Conservation (phyloP, 1,140 invertebrate species). For the Halesus radiatus region DNA sequence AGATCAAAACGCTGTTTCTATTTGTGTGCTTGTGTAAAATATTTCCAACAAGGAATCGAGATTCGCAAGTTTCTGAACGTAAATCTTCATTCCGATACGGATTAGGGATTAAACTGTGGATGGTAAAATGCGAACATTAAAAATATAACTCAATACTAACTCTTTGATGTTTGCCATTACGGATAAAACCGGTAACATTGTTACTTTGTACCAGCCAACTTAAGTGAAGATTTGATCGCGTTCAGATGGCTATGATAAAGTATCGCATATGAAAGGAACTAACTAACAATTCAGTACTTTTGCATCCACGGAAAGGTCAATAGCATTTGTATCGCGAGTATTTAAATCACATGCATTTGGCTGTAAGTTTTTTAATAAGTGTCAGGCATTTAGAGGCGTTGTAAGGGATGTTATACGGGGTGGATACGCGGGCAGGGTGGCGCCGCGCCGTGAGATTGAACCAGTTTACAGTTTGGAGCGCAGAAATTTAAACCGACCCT, state of each 20-base stretch:
- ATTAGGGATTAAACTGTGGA: too few relatives aligned
- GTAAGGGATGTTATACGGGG: background rate
- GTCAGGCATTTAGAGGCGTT: background rate
- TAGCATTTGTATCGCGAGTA: background rate
- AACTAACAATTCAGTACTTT: background rate
- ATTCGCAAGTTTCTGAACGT: too few relatives aligned
- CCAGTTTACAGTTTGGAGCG: conserved; percentile 27
- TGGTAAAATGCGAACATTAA: too few relatives aligned
- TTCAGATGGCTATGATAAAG: background rate
- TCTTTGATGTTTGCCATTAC: too few relatives aligned
- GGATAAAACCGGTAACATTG: background rate
- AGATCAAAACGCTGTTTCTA: too few relatives aligned
- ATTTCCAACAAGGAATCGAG: too few relatives aligned
- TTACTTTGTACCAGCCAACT: background rate
- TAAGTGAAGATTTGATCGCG: background rate
- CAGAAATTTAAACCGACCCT: conserved; percentile 30
- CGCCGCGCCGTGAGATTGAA: conserved; percentile 4
- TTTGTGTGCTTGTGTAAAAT: too few relatives aligned
- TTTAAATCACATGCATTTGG: background rate
- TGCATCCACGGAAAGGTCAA: background rate
- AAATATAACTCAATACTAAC: too few relatives aligned
- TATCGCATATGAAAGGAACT: background rate
- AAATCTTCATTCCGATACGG: too few relatives aligned
- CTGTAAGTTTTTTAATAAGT: background rate
- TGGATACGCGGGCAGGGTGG: background rate